Evolutionary conservation across 2,888 invertebrate species (phyloP), one percentile per base, ranked within the genome.

Genomic region (Noctua janthina): DNA sequence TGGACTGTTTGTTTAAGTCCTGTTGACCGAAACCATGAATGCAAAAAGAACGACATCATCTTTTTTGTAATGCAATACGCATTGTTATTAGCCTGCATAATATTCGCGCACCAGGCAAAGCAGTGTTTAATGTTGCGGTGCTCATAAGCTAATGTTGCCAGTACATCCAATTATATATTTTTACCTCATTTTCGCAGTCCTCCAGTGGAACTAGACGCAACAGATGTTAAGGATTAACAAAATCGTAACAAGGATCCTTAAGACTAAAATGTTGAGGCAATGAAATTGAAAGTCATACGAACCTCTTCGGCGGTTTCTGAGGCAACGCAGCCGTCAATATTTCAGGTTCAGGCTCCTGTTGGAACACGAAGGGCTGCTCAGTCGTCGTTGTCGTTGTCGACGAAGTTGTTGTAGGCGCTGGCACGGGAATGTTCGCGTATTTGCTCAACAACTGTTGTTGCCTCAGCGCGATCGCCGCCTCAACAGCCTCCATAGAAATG

Each of bases 401-500:
- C 0, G 97, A 96, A 0, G 97, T 96, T 0, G 97, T 96, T 0
- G 96, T 96, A 0, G 97, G 96, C 0, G 97, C 96, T 0, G 97
- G 94, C 78, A 97, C 88, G 46, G 96, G 95, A 56, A 97, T 91
- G 71, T 94, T 97, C 0, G 97, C 95, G 90, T 96, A 98, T 90
- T 98, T 97, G 72, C 97, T 97, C 91, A 98, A 91, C 84, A 98
- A 92, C 92, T 98, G 98, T 89, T 98, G 98, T 87, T 98, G 98
- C 69, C 98, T 96, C 88, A 98, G 94, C 8, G 98, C 96, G 76
- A 98, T 98, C 0, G 98, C 98, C 17, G 98, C 98, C 91, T 98
- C 98, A 6, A 98, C 97, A 13, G 98, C 98, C 81, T 98, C 98
- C 92, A 98, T 98, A 0, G 98, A 98, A 43, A 98, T 98, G 91